Conservation (phyloP, 2,888 invertebrate genomes). For the Epinotia bilunana region DNA sequence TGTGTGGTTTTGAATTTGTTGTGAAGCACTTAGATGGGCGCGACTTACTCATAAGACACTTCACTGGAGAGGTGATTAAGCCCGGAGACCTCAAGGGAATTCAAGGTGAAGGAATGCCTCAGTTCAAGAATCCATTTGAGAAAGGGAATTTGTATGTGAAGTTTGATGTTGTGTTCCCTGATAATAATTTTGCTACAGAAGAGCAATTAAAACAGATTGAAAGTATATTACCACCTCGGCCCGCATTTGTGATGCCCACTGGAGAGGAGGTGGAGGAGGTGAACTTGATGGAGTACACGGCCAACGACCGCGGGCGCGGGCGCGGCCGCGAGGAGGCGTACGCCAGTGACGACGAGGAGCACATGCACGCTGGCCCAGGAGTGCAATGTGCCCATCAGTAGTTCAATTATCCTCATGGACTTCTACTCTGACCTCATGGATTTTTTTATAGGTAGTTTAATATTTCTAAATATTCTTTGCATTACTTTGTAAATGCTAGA, state of each 20-base stretch:
- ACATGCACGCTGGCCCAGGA: slow-evolving; percentile 83
- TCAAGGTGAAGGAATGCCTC: slow-evolving; percentile 95
- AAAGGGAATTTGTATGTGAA: slow-evolving; percentile 94
- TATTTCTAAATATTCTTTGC: slow-evolving; percentile 63
- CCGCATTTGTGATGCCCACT: slow-evolving; percentile 88
- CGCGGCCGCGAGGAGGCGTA: slow-evolving; percentile 87
- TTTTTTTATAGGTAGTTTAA: slow-evolving; percentile 75
- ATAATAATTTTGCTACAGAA: slow-evolving; percentile 89
- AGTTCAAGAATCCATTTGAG: slow-evolving; percentile 92
- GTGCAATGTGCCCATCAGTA: slow-evolving; percentile 94
- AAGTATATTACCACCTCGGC: slow-evolving; percentile 88
- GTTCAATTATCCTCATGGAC: slow-evolving; percentile 72
- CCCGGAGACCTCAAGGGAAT: slow-evolving; percentile 92
- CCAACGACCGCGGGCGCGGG: slow-evolving; percentile 81
- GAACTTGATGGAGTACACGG: slow-evolving; percentile 90
- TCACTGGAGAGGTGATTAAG: slow-evolving; percentile 92
- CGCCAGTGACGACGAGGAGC: slow-evolving; percentile 86
- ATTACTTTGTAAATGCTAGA: slow-evolving; percentile 59
- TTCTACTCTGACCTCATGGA: slow-evolving; percentile 75
- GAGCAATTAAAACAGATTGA: slow-evolving; percentile 88
- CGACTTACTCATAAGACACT: slow-evolving; percentile 90
- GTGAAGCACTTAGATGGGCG: slow-evolving; percentile 96
- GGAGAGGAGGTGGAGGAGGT: slow-evolving; percentile 95
- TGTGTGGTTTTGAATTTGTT: slow-evolving; percentile 94
- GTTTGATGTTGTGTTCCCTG: slow-evolving; percentile 94